Conservation (phyloP, 2,113 vertebrate genomes). For the Hippocampus comes region DNA sequence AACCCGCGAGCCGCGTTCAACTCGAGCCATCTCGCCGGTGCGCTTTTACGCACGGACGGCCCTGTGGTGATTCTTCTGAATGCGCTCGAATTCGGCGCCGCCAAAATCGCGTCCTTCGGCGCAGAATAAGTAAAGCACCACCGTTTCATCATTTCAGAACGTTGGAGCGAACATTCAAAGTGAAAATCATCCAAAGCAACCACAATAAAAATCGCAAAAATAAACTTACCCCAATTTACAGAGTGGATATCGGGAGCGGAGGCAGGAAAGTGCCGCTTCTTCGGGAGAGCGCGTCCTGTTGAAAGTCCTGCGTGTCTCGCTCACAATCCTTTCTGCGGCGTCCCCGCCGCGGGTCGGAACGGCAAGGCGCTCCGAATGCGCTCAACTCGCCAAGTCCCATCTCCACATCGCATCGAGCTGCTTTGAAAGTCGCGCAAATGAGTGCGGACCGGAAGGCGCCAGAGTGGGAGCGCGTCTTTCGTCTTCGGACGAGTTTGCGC, state of each 20-base stretch:
- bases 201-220: slow-evolving; percentile 4
- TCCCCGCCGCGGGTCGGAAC: slow-evolving; percentile 12
- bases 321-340: slow-evolving; percentile 41
- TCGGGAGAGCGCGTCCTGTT: slow-evolving; percentile 52
- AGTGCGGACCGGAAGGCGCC: slow-evolving; percentile 38
- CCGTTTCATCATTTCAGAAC: too few species aligned
- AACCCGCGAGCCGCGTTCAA: slow-evolving; percentile 11
- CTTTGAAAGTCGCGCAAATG: slow-evolving; percentile 56
- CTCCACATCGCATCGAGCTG: slow-evolving; percentile 26
- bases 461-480: too few species aligned
- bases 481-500: slow-evolving; percentile 53
- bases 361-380: slow-evolving; percentile 35
- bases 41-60: slow-evolving; percentile 38
- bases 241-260: slow-evolving; percentile 52
- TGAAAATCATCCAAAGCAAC: too few species aligned
- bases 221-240: slow-evolving; percentile 67
- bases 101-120: slow-evolving; percentile 1
- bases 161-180: too few species aligned
- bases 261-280: slow-evolving; percentile 37
- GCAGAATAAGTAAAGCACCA: slow-evolving; percentile 3
- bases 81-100: neutral
- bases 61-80: too few species aligned
- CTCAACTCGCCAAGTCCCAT: slow-evolving; percentile 42
- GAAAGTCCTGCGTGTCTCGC: slow-evolving; percentile 47
- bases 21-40: neutral